These are phyloP conservation scores for Otus sunia DNA, from an alignment of 2,113 vertebrate species.

Conservation along the genomic window DNA sequence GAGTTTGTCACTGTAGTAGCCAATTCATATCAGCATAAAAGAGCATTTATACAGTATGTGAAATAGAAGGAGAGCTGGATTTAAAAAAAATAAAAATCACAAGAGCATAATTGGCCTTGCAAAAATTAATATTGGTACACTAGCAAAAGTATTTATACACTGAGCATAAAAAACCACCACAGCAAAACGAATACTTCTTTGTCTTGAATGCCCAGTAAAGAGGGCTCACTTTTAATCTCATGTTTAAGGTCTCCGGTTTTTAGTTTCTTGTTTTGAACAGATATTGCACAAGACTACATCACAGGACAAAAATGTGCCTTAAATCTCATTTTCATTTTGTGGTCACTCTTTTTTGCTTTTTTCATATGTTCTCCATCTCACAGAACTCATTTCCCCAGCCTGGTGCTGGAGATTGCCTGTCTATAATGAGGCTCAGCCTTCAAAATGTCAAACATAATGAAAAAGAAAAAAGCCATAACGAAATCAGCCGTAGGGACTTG, in stretches of 20 bases:
- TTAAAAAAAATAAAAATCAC: not conserved
- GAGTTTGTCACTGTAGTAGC: not conserved
- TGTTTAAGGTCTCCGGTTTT: not conserved
- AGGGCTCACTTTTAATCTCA: not conserved
- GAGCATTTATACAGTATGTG: not conserved
- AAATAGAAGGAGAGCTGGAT: not conserved
- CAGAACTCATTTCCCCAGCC: conserved; percentile 16
- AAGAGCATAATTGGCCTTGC: not conserved
- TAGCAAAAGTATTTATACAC: not conserved
- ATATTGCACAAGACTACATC: not conserved
- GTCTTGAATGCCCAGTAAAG: not conserved
- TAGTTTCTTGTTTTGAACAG: not conserved
- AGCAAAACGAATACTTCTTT: not conserved
- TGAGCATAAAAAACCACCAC: not conserved
- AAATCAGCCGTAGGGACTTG: not conserved
- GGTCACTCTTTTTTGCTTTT: not conserved
- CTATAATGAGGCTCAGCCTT: conserved; percentile 24
- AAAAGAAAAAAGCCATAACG: not conserved
- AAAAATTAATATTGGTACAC: not conserved
- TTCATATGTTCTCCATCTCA: not conserved
- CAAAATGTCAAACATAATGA: conserved; percentile 54
- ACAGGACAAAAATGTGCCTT: not conserved
- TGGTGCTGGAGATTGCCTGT: not conserved
- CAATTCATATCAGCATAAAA: not conserved
- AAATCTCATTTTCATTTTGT: not conserved